Conservation (phyloP, 2,113 vertebrate genomes). For the Trinectes maculatus region DNA sequence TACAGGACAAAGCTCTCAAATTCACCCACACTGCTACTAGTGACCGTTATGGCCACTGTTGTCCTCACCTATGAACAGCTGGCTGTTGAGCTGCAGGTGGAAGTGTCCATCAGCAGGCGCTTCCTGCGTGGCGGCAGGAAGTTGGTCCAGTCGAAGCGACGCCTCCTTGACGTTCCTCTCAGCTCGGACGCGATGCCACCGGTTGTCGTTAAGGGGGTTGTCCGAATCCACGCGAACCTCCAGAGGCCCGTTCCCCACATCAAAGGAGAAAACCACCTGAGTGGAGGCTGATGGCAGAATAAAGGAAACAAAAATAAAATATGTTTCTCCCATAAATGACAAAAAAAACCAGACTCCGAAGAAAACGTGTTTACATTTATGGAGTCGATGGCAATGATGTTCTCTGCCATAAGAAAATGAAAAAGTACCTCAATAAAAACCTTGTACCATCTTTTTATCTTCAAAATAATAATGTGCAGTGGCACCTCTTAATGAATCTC, state of each 20-base stretch:
- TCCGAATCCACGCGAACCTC: conserved; percentile 85
- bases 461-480: too few relatives aligned
- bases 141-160: conserved; percentile 86
- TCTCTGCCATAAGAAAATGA: too few relatives aligned
- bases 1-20: too few relatives aligned
- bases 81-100: conserved; percentile 94
- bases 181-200: conserved; percentile 91
- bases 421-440: too few relatives aligned
- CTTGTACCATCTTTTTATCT: too few relatives aligned
- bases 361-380: too few relatives aligned
- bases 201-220: conserved; percentile 86
- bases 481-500: too few relatives aligned
- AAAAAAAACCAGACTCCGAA: too few relatives aligned
- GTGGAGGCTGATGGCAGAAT: conserved; percentile 81
- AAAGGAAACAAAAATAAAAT: too few relatives aligned
- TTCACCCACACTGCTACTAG: not conserved
- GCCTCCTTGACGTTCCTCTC: conserved; percentile 94
- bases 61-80: conserved; percentile 91
- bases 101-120: conserved; percentile 90
- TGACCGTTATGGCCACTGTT: accelerated
- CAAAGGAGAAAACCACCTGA: conserved; percentile 91
- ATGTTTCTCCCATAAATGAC: too few relatives aligned
- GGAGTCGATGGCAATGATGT: too few relatives aligned
- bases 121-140: conserved; percentile 76
- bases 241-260: conserved; percentile 92